Evolutionary conservation across 2,888 invertebrate genomes (phyloP), one percentile per base, ranked within the genome.

Genomic region (Pharmacophagus antenor): DNA sequence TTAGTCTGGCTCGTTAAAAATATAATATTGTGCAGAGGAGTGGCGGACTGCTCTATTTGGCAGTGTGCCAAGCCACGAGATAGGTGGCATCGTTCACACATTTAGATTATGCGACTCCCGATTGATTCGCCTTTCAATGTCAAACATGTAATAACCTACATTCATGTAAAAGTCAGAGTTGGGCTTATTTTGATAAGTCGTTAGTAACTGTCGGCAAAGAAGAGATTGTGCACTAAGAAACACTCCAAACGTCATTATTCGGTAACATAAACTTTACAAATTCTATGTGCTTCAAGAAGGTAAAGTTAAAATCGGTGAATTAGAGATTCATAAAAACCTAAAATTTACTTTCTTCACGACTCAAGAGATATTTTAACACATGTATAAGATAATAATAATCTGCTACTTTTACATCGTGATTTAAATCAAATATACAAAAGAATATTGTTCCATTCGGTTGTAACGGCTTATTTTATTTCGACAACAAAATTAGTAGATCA

Each of bases 81-180:
- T 73, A 68, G 44, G 69, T 51, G 52, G 15, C 23, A 18, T 10
- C 42, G 50, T 50, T 50, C 56, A 56, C 60, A 56, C 56, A 61
- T 61, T 56, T 61, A 61, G 60, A 61, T 21, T 58, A 47, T 55
- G 55, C 64, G 72, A 65, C 72, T 67, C 67, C 72, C 70, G 71
- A 76, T 76, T 68, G 63, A 71, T 68, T 21, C 69, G 69, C 65
- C 68, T 71, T 80, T 82, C 86, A 88, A 85, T 86, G 86, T 86
- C 87, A 85, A 79, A 80, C 75, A 73, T 69, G 70, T 66, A 68
- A 62, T 73, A 77, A 79, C 81, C 82, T 70, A 81, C 67, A 73
- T 77, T 49, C 15, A 37, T 47, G 21, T 47, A 41, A 53, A 56
- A 58, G 47, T 41, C 31, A 46, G 41, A 41, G 37, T 21, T 37